phyloP scores from a whole-genome alignment of 2,797 vertebrate species.

The Bradypodion pumilum region DNA sequence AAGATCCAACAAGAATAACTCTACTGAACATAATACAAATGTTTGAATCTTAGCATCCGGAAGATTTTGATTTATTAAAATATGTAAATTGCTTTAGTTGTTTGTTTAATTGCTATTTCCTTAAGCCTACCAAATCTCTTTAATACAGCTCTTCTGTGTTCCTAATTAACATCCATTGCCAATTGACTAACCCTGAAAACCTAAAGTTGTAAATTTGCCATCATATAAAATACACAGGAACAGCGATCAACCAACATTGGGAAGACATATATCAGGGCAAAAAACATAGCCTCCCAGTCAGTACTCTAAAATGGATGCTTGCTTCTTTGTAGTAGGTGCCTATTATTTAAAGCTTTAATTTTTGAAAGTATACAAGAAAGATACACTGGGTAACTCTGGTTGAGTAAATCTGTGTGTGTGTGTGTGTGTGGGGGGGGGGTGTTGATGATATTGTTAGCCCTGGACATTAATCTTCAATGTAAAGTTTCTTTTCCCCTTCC shows the following conservation, averaged over 20 bases:
- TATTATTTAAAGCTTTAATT: conserved; percentile 15
- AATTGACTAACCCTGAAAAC: conserved; percentile 56
- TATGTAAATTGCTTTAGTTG: conserved; percentile 59
- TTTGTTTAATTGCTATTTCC: conserved; percentile 68
- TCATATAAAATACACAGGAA: conserved; percentile 65
- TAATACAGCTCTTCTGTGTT: conserved; percentile 58
- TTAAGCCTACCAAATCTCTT: conserved; percentile 67
- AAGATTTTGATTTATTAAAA: conserved; percentile 61
- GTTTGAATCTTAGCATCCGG: conserved; percentile 34
- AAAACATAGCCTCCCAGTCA: conserved; percentile 54
- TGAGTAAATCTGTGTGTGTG: too few species aligned
- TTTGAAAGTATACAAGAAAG: background rate
- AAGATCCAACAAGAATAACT: conserved; percentile 48
- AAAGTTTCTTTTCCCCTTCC: too few species aligned
- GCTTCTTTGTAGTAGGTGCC: conserved; percentile 44
- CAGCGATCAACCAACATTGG: conserved; percentile 62
- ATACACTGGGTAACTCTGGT: background rate
- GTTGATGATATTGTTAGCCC: too few species aligned
- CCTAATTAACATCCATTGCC: conserved; percentile 65
- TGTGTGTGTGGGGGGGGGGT: too few species aligned
- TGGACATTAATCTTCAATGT: too few species aligned
- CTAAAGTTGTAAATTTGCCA: conserved; percentile 52
- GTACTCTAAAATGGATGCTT: conserved; percentile 43
- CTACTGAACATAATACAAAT: conserved; percentile 40
- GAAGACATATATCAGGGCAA: conserved; percentile 56